Evolutionary conservation across 2,113 vertebrate species (phyloP).

Genomic region (Chaenogobius annularis): DNA sequence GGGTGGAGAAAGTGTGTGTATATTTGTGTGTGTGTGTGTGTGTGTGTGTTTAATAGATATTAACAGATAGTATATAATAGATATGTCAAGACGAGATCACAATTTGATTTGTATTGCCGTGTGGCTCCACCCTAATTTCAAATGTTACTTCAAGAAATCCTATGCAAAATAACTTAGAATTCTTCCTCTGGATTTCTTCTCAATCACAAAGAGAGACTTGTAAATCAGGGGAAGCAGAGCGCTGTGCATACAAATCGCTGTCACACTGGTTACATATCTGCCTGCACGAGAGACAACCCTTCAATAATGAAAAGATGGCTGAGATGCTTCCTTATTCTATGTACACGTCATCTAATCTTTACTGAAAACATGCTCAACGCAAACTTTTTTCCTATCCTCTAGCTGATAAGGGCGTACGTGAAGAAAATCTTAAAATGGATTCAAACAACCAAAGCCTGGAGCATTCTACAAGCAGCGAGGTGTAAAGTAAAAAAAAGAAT

Average conservation of each 20-base stretch:
- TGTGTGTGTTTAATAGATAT: too few relatives aligned
- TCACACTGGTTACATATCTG: constrained; percentile 27
- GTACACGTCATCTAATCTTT: constrained; percentile 15
- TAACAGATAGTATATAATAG: too few relatives aligned
- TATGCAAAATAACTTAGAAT: background rate
- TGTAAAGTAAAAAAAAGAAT: constrained; percentile 34
- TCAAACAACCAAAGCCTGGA: constrained; percentile 15
- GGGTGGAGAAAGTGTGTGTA: too few relatives aligned
- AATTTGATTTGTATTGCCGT: too few relatives aligned
- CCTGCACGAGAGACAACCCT: constrained; percentile 2
- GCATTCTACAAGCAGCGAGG: constrained; percentile 52
- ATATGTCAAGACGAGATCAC: too few relatives aligned
- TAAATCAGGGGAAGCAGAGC: constrained; percentile 33
- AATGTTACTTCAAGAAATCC: background rate
- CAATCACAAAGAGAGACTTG: constrained; percentile 25
- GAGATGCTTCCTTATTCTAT: background rate
- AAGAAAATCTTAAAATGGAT: constrained; percentile 10
- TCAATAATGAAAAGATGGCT: constrained; percentile 3
- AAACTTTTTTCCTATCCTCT: constrained; percentile 3
- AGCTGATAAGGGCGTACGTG: constrained; percentile 13
- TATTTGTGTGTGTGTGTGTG: too few relatives aligned
- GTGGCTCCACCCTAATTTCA: too few relatives aligned
- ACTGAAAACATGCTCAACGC: constrained; percentile 12
- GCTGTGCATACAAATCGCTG: constrained; percentile 35
- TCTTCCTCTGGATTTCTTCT: background rate